A percentile compares a stretch with the other conserved stretches of the same genome.
These are phyloP conservation scores for Pemphredon lugubris DNA, from an alignment of 2,888 invertebrate genomes.

Conservation along the genomic window DNA sequence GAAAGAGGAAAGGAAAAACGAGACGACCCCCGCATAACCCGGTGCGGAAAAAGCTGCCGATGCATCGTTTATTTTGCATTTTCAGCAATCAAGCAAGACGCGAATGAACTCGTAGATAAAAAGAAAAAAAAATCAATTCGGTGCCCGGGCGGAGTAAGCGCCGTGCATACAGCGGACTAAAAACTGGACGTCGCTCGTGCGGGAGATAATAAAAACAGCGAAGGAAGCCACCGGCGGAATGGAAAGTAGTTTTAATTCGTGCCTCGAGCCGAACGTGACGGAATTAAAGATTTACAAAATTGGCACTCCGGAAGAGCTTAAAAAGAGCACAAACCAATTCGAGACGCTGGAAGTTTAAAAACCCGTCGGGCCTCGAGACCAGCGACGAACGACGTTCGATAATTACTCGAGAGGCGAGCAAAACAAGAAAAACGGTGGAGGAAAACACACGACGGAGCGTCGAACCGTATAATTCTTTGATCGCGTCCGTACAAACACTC, in stretches of 20 bases:
- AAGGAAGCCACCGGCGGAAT: neutral
- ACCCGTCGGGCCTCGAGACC: too few relatives aligned
- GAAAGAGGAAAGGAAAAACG: too few relatives aligned
- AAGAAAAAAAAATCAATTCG: conserved; percentile 59
- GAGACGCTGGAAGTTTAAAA: too few relatives aligned
- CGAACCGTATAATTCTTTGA: conserved; percentile 28
- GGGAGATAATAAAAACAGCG: conserved; percentile 4
- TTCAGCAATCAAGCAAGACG: conserved; percentile 51
- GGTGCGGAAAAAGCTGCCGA: conserved; percentile 22
- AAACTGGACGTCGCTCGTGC: neutral
- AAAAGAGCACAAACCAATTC: too few relatives aligned
- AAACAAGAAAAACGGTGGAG: too few relatives aligned
- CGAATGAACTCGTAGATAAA: conserved; percentile 13
- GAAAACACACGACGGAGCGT: conserved; percentile 27
- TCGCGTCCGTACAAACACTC: conserved; percentile 35
- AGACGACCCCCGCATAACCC: too few relatives aligned
- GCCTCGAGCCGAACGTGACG: too few relatives aligned
- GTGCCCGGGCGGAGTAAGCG: conserved; percentile 54
- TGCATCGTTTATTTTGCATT: conserved; percentile 40
- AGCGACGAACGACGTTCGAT: neutral
- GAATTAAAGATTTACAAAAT: too few relatives aligned
- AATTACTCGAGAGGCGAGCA: neutral
- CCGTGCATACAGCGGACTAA: conserved; percentile 40
- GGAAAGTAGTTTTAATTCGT: too few relatives aligned
- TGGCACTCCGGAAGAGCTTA: too few relatives aligned